Base-by-base conservation (phyloP, 2,113 vertebrate genomes). In the Anser brachyrhynchus region DNA sequence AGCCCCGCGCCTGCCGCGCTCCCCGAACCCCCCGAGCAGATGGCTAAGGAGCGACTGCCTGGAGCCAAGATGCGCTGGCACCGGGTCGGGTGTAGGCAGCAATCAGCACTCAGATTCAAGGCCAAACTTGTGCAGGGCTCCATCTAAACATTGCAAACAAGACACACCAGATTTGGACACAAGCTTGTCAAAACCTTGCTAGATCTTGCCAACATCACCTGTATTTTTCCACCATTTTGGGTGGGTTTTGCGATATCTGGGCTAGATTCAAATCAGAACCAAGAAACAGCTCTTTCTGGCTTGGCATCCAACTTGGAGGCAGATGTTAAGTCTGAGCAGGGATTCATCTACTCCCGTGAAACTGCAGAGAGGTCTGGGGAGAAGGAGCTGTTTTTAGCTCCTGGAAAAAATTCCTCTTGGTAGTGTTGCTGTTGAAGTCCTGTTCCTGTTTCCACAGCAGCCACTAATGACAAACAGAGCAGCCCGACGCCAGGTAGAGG, bases 371-470 rank as follows among this genome's bases (percentile, higher is more conserved):
- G 78, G 76, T 96, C 85, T 93, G 76, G 39, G 54, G 35, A 94
- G 89, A 90, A 52, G 4, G 39, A 92, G 83, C 90, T 75, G 73
- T 0, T 88, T 94, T 94, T 93, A 96, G 85, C 90, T 89, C 52
- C 62, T 84, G 89, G 73, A 93, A 89, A 97, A 96, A 81, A 92
- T 33, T 25, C 71, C 73, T 89, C 65, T 84, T 74, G 82, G 87
- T 74, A 66, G 70, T 88, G 90, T 77, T 94, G 93, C 92, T 90
- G 74, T 80, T 59, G 58, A 88, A 83, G 90, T 92, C 90, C 83
- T 52, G 52, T 13, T 90, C 85, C 83, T 88, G 88, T 96, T 95
- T 95, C 90, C 94, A 93, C 88, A 95, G 93, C 80, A 96, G 92
- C 94, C 8, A 0, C 78, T 39, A 54, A n/a, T 2, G 16, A 77